phyloP scores from a whole-genome alignment of 2,888 invertebrate genomes.

The Maniola hyperantus region DNA sequence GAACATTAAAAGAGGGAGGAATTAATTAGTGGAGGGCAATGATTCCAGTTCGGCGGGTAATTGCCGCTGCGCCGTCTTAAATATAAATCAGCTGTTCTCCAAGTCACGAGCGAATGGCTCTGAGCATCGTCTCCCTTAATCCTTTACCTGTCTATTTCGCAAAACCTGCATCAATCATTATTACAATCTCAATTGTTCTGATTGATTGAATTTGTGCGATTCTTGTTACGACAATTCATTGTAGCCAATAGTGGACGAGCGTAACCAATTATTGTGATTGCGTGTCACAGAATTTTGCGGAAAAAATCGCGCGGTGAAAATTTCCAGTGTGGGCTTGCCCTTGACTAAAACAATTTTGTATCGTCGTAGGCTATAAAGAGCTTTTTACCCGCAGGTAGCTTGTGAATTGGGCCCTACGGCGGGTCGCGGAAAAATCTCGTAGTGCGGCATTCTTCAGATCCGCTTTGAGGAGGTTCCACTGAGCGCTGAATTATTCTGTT shows the following conservation, averaged over 20 bases:
- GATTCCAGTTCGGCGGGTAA: conserved; percentile 77
- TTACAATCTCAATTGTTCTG: too few species aligned
- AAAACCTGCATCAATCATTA: too few species aligned
- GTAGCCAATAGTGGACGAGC: too few species aligned
- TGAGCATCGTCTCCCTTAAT: neutral
- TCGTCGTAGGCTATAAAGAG: too few species aligned
- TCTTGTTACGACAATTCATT: too few species aligned
- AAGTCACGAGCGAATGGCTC: neutral
- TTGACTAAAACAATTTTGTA: too few species aligned
- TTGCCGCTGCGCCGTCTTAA: conserved; percentile 64
- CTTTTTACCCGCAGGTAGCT: neutral
- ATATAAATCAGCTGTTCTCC: conserved; percentile 54
- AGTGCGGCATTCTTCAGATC: conserved; percentile 55
- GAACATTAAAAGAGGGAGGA: conserved; percentile 80
- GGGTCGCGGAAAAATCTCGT: conserved; percentile 64
- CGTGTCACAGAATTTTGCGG: neutral
- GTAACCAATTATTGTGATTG: too few species aligned
- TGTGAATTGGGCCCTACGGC: conserved; percentile 27
- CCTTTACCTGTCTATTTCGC: too few species aligned
- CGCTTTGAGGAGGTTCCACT: conserved; percentile 64
- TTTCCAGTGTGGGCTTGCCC: too few species aligned
- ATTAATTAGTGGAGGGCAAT: conserved; percentile 80
- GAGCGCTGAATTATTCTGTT: conserved; percentile 75
- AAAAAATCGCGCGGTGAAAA: too few species aligned
- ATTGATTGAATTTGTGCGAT: too few species aligned